These are phyloP conservation scores for Abrostola tripartita DNA, from an alignment of 2,888 invertebrate genomes.

Conservation along the genomic window DNA sequence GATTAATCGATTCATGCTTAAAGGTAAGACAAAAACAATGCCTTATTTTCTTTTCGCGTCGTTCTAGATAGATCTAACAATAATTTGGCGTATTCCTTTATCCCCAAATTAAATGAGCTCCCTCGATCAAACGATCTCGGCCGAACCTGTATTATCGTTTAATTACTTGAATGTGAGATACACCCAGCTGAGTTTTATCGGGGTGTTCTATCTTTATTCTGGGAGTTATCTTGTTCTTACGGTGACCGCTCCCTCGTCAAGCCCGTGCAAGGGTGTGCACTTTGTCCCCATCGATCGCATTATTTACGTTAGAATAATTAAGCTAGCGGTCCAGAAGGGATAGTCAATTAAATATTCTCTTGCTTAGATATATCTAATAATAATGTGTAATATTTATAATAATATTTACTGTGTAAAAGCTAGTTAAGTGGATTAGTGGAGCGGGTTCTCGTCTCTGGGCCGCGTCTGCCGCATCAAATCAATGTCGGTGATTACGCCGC, in stretches of 20 bases:
- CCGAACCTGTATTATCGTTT: slow-evolving; percentile 24
- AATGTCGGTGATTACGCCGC: slow-evolving; percentile 51
- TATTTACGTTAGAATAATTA: slow-evolving; percentile 44
- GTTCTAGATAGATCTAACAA: slow-evolving; percentile 35
- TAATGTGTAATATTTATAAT: slow-evolving; percentile 43
- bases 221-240: slow-evolving; percentile 39
- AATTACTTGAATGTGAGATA: slow-evolving; percentile 27
- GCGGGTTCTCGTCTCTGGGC: slow-evolving; percentile 38
- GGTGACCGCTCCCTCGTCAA: slow-evolving; percentile 28
- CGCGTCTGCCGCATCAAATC: slow-evolving; percentile 47
- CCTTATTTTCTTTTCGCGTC: slow-evolving; percentile 23
- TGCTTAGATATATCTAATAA: slow-evolving; percentile 24
- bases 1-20: slow-evolving; percentile 37
- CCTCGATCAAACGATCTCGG: slow-evolving; percentile 11
- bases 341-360: slow-evolving; percentile 38
- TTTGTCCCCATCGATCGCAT: slow-evolving; percentile 44
- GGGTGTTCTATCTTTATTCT: slow-evolving; percentile 20
- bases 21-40: slow-evolving; percentile 49
- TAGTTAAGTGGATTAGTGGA: slow-evolving; percentile 48
- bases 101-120: slow-evolving; percentile 20
- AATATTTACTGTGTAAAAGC: slow-evolving; percentile 48
- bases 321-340: slow-evolving; percentile 16
- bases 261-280: slow-evolving; percentile 45
- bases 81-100: slow-evolving; percentile 3
- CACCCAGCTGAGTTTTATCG: slow-evolving; percentile 9